phyloP scores from a whole-genome alignment of 2,113 vertebrate genomes.

The Ptilonorhynchus violaceus region DNA sequence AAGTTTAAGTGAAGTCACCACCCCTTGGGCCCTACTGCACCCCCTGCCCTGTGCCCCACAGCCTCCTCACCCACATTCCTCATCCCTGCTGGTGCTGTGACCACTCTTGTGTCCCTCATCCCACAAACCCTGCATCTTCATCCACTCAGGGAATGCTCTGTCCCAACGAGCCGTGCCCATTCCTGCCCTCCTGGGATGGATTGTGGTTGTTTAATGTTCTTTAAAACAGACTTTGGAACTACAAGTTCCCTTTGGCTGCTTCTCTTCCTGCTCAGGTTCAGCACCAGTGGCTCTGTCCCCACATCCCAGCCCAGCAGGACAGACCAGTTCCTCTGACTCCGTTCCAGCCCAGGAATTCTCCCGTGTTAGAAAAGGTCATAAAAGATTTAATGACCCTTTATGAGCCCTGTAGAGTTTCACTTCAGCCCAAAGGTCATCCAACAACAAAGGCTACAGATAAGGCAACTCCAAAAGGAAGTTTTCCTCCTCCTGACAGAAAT shows the following conservation, averaged over 20 bases:
- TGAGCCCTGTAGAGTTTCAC: not conserved
- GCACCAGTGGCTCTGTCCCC: not conserved
- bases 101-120: not conserved
- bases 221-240: not conserved
- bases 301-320: not conserved
- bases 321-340: not conserved
- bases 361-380: not conserved
- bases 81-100: not conserved
- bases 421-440: not conserved
- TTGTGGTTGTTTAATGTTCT: not conserved
- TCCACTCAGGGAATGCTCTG: not conserved
- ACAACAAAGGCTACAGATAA: not conserved
- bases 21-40: not conserved
- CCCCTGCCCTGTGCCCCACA: not conserved
- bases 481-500: not conserved
- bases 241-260: not conserved
- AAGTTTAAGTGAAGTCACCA: not conserved
- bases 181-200: not conserved
- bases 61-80: not conserved
- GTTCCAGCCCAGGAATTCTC: not conserved
- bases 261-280: not conserved
- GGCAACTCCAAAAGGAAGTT: not conserved
- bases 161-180: not conserved
- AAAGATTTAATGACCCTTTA: not conserved
- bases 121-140: not conserved